Conservation (phyloP, 1,140 invertebrate genomes). For the Halesus radiatus region DNA sequence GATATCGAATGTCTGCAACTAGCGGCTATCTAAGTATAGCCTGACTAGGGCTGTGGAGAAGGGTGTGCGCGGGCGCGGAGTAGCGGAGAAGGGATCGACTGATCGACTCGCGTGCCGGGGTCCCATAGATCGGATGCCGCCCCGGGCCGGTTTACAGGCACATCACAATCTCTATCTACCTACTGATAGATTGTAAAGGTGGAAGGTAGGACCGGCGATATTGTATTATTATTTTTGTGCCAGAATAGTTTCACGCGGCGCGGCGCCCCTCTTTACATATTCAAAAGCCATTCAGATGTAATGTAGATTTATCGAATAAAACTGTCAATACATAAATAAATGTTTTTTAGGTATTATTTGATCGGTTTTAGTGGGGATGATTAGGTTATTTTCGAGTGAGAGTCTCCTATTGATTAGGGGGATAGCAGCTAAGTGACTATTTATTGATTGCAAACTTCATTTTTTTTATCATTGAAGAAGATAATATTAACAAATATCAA, state of each 20-base stretch:
- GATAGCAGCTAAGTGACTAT: too few relatives aligned
- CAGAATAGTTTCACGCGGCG: neutral
- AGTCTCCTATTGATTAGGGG: too few relatives aligned
- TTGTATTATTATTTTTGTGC: constrained; percentile 14
- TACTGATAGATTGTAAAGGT: neutral
- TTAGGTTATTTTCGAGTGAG: too few relatives aligned
- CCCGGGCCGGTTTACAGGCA: neutral
- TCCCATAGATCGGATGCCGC: constrained; percentile 20
- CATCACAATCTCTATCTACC: neutral
- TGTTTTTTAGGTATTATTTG: too few relatives aligned
- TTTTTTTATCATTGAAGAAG: too few relatives aligned
- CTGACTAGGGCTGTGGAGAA: too few relatives aligned
- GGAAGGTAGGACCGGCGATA: neutral
- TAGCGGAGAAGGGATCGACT: neutral
- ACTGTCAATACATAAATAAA: constrained; percentile 7
- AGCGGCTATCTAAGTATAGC: too few relatives aligned
- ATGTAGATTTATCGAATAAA: neutral
- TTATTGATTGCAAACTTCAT: too few relatives aligned
- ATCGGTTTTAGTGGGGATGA: neutral
- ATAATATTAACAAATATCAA: too few relatives aligned
- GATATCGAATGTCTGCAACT: too few relatives aligned
- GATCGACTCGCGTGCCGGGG: constrained; percentile 25
- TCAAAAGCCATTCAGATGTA: constrained; percentile 17
- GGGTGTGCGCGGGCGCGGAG: neutral
- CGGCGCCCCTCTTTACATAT: constrained; percentile 13